Base-by-base conservation (phyloP, 2,113 vertebrate genomes). In the Gnathonemus echidnorhynchus region DNA sequence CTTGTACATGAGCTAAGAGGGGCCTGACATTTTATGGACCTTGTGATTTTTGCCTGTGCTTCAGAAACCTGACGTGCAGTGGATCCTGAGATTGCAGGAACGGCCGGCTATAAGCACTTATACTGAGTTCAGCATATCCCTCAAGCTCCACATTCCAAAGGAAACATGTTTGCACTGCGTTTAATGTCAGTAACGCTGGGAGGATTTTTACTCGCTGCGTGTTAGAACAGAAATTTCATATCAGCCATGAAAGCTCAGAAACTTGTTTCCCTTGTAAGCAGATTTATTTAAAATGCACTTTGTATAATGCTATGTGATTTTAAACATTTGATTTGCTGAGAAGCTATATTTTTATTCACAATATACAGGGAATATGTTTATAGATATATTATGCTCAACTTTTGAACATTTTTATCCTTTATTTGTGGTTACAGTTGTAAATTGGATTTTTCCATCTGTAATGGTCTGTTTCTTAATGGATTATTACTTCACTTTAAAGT, bases 141-240 rank as follows among this genome's bases (percentile, higher is more conserved):
- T 15, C 15, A 31, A 49, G 27, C 3, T 80, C 15, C 74, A 35
- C 74, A 80, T 80, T 80, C 74, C 35, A 39, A 42, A 80, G 35
- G 74, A 80, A 80, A 56, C 58, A 42, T 45, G 39, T 88, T 88
- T 88, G 87, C 87, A 62, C 87, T 88, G 53, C 24, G 39, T 24
- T 88, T 88, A 42, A 88, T 62, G 52, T 39, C 31, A 66, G 35
- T 42, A 56, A 8, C 1, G 2, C 46, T 87, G 86, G 27, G 5
- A 35, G 49, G 31, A 35, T 39, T 35, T 39, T 87, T 87, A 53
- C 27, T 53, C 11, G 27, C 48, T 87, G 85, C 21, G 3, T 50
- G 48, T 50, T 50, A 31, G 27, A n/a, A 35, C 31, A 56, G 49
- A 53, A 49, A 86, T 86, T 56, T 87, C 13, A 53, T 39, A 52